Base-by-base conservation (phyloP, 1,140 invertebrate genomes). In the Dermatophagoides farinae region DNA sequence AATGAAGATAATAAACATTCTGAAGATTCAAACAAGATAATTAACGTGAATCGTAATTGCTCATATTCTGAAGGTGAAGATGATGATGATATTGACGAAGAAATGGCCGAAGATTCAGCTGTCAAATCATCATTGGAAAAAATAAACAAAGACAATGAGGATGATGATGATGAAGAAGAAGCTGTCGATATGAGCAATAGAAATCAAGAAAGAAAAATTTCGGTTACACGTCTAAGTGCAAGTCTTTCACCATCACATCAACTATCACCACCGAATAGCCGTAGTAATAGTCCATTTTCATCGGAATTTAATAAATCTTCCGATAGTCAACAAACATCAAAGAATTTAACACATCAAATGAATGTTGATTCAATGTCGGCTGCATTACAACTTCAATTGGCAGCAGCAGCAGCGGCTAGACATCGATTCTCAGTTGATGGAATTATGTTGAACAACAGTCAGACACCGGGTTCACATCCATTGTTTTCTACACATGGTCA, bases 61-160 rank as follows among this genome's bases (percentile, higher is more conserved):
- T 55, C 53, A 18, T 55, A 55, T 25, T 55, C 53, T 11, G 53
- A 55, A 55, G 53, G 53, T 55, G 53, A 55, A 44, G 53, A 55
- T 23, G 53, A 55, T 39, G 53, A 55, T 44, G 53, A 55, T 40
- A 44, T 41, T 23, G 53, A 55, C 14, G 53, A 55, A 40, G 53
- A 55, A 23, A n/a, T 55, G 41, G 25, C 39, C 14, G 53, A 55
- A 55, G 53, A 55, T 12, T 55, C 53, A 11, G 53, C 53, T 37
- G 38, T 23, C 11, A 23, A 14, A 11, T 14, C 25, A n/a, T 14
- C 53, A 14, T 14, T 16, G 9, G 25, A 14, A 2, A 14, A 14
- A 14, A 23, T 25, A 4, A 25, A 14, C 11, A 52, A 52, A 20
- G 46, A 47, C 6, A 9, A 47, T 18, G 46, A 47, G 1, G 50